Base-by-base conservation (phyloP, 2,888 invertebrate species). In the Embidobia sp. region DNA sequence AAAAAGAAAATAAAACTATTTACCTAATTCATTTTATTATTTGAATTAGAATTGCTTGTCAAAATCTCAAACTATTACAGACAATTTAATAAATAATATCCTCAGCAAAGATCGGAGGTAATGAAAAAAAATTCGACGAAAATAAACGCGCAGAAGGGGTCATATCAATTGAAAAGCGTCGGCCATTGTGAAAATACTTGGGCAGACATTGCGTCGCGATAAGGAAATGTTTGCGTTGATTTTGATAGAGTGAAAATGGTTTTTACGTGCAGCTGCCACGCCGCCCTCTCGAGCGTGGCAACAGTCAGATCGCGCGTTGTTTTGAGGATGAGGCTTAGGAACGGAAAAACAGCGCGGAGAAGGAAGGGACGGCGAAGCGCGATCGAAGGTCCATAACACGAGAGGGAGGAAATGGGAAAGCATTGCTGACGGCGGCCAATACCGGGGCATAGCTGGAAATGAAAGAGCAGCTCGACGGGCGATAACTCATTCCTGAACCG, bases 401-500 rank as follows among this genome's bases (percentile, higher is more conserved):
- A 78, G 78, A 59, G 78, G 72, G 74, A 75, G 80, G 80, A 76
- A 82, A 81, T 80, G 84, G 83, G 80, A 84, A 85, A 83, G 82
- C 83, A 81, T 80, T 82, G 83, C 83, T 83, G 83, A 83, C 83
- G 82, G 82, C 80, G 80, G 79, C 79, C 81, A 81, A 80, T 79
- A 81, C 84, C 81, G 79, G 83, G 80, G 80, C 83, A 84, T 82
- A 85, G 83, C 84, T 89, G 87, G 86, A 88, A 89, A 89, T 89
- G 88, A 89, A 89, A 89, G 88, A 87, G 87, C 87, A 86, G 84
- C 85, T 84, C 85, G 86, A 87, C 86, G 86, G 87, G 85, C 88
- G 88, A 89, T 89, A 89, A 89, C 87, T 89, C 89, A 89, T 89
- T 88, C 87, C 85, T 86, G 88, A 87, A 88, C 86, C 88, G 88